Conservation (phyloP, 2,888 invertebrate species). For the Spodoptera exigua region DNA sequence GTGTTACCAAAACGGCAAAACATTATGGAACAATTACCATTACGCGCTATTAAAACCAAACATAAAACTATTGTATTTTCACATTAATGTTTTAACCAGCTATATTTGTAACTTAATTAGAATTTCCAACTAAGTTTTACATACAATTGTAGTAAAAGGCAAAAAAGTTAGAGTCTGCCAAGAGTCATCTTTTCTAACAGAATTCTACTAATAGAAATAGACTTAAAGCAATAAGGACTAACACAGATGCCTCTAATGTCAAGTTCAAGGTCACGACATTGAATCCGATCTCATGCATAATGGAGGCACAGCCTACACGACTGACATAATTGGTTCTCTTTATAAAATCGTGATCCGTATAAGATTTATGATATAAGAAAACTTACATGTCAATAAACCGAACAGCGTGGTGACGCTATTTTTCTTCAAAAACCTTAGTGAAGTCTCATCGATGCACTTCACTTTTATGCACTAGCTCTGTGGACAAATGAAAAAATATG, state of each 20-base stretch:
- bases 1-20: too few relatives aligned
- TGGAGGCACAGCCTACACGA: conserved; percentile 33
- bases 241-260: conserved; percentile 29
- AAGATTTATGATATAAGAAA: conserved; percentile 11
- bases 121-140: too few relatives aligned
- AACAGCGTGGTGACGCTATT: conserved; percentile 80
- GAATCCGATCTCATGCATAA: conserved; percentile 43
- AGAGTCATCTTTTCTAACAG: too few relatives aligned
- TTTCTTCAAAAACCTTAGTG: conserved; percentile 69
- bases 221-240: background rate
- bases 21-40: too few relatives aligned
- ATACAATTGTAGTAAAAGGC: too few relatives aligned
- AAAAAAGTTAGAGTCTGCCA: too few relatives aligned
- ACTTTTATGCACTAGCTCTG: conserved; percentile 72
- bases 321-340: conserved; percentile 29
- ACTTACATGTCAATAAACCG: conserved; percentile 80
- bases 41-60: too few relatives aligned
- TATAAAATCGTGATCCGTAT: conserved; percentile 1
- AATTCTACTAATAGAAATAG: background rate
- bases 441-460: conserved; percentile 81
- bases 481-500: conserved; percentile 61
- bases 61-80: too few relatives aligned
- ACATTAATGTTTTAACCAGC: too few relatives aligned
- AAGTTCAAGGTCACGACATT: conserved; percentile 53
- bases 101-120: too few relatives aligned